phyloP scores from a whole-genome alignment of 2,888 invertebrate species.

The Ormyrus pomaceus region DNA sequence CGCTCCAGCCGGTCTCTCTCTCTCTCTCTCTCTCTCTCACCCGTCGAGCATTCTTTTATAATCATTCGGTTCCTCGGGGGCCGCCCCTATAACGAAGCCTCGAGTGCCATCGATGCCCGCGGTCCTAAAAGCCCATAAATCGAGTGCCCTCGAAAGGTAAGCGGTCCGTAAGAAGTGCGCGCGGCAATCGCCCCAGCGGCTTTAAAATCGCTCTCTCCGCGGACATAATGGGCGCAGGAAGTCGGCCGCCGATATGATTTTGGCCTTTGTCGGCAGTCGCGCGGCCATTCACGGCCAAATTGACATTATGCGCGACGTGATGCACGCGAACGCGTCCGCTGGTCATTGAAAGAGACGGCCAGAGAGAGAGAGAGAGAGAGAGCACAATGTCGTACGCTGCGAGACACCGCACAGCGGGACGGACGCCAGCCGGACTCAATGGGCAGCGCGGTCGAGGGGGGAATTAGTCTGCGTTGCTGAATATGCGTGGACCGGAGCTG shows the following conservation, averaged over 20 bases:
- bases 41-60: too few species aligned
- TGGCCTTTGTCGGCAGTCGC: slow-evolving; percentile 13
- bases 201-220: background rate
- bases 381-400: background rate
- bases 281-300: slow-evolving; percentile 63
- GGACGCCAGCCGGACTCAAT: background rate
- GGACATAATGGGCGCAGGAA: background rate
- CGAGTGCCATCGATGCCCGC: too few species aligned
- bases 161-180: too few species aligned
- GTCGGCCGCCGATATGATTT: slow-evolving; percentile 4
- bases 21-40: background rate
- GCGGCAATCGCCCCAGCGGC: too few species aligned
- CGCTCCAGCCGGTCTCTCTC: background rate
- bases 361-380: background rate
- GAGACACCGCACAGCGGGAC: slow-evolving; percentile 31
- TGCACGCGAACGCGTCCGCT: slow-evolving; percentile 46
- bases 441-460: background rate
- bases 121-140: too few species aligned
- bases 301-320: slow-evolving; percentile 65
- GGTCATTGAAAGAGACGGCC: slow-evolving; percentile 30
- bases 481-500: background rate
- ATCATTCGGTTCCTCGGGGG: too few species aligned
- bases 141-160: too few species aligned
- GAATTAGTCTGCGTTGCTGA: background rate
- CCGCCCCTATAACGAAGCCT: too few species aligned